Conservation (phyloP, 2,888 invertebrate species). For the Lasioglossum malachurum region DNA sequence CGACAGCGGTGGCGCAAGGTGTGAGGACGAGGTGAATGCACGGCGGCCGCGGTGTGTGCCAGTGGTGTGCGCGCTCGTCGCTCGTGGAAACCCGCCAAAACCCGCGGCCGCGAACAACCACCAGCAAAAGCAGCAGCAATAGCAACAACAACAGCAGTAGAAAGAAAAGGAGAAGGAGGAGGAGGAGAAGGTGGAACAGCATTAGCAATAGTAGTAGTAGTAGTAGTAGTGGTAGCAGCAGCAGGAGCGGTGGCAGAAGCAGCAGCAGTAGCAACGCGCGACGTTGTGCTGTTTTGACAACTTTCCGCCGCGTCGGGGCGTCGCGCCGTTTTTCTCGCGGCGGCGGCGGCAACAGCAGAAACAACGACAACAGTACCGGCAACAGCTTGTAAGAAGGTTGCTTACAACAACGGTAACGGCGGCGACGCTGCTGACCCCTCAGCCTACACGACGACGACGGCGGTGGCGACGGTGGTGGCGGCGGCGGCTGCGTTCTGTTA, state of each 20-base stretch:
- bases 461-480: slow-evolving; percentile 56
- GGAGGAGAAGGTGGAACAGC: slow-evolving; percentile 43
- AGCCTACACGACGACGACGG: slow-evolving; percentile 55
- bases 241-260: slow-evolving; percentile 16
- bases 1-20: slow-evolving; percentile 72
- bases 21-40: slow-evolving; percentile 81
- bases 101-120: slow-evolving; percentile 76
- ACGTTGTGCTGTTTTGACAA: slow-evolving; percentile 61
- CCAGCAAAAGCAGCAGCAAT: slow-evolving; percentile 56
- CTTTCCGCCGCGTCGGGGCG: slow-evolving; percentile 61
- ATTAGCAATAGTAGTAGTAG: slow-evolving; percentile 5
- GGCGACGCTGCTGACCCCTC: slow-evolving; percentile 50
- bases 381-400: slow-evolving; percentile 40
- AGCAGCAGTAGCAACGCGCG: slow-evolving; percentile 40
- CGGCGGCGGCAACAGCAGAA: slow-evolving; percentile 64
- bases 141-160: slow-evolving; percentile 54
- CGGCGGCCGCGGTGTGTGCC: slow-evolving; percentile 77
- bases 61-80: slow-evolving; percentile 74
- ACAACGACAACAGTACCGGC: slow-evolving; percentile 42
- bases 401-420: slow-evolving; percentile 42
- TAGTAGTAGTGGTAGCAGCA: slow-evolving; percentile 2
- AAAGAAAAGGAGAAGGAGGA: slow-evolving; percentile 46
- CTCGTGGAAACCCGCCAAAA: slow-evolving; percentile 81
- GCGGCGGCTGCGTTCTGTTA: slow-evolving; percentile 79
- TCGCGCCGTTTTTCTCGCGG: slow-evolving; percentile 67